These are phyloP conservation scores for Ceratina japonica DNA, from an alignment of 1,140 invertebrate genomes.

Conservation along the genomic window DNA sequence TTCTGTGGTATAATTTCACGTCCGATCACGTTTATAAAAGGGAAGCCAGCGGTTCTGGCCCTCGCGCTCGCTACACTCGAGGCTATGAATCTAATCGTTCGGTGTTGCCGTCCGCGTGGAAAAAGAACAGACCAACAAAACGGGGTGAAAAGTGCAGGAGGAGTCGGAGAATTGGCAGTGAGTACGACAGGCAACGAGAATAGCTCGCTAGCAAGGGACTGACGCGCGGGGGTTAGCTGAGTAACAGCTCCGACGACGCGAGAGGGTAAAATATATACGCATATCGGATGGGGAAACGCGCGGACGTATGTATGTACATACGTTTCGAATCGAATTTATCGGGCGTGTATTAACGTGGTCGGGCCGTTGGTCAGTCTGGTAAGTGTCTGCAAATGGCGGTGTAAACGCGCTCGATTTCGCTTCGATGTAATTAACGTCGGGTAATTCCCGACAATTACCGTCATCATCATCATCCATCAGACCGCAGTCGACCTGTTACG, in stretches of 20 bases:
- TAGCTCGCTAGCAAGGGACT: background rate
- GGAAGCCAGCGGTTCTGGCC: slow-evolving; percentile 12
- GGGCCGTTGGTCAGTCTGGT: slow-evolving; percentile 52
- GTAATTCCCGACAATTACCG: slow-evolving; percentile 66
- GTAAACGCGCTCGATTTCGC: slow-evolving; percentile 48
- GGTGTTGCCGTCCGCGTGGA: slow-evolving; percentile 38
- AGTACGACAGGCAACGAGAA: background rate
- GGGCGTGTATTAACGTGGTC: slow-evolving; percentile 62
- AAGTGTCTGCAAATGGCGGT: slow-evolving; percentile 59
- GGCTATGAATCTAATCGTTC: slow-evolving; percentile 52
- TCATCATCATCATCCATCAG: slow-evolving; percentile 64
- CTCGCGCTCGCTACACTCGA: slow-evolving; percentile 15
- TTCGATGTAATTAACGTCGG: slow-evolving; percentile 64
- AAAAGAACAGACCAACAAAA: slow-evolving; percentile 40
- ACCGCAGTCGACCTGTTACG: slow-evolving; percentile 64
- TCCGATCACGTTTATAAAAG: slow-evolving; percentile 63
- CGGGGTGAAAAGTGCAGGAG: slow-evolving; percentile 34
- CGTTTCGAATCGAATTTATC: slow-evolving; percentile 58
- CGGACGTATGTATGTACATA: slow-evolving; percentile 21
- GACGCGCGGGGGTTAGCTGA: slow-evolving; percentile 34
- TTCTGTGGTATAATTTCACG: slow-evolving; percentile 45
- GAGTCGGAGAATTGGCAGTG: slow-evolving; percentile 30
- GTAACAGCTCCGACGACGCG: slow-evolving; percentile 48
- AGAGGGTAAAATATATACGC: slow-evolving; percentile 49
- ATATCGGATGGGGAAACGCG: slow-evolving; percentile 26